Evolutionary conservation across 2,113 vertebrate species (phyloP).

Genomic region (Phrynocephalus versicolor): DNA sequence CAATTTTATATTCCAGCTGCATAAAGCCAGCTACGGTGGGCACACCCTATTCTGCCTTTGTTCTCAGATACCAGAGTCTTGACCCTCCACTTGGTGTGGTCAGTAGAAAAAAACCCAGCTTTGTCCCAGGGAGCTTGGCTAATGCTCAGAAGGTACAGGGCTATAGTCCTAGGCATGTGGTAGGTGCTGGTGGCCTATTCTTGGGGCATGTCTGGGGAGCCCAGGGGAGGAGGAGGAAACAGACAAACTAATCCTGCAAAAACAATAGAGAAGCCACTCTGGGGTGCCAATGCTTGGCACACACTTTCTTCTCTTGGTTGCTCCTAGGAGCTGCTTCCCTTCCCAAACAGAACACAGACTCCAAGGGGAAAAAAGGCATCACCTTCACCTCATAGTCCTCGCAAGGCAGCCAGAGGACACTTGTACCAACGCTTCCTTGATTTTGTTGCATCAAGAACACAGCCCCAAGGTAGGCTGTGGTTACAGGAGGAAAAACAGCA

Average conservation of each 20-base stretch:
- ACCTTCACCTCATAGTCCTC: not conserved
- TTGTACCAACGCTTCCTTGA: too few species aligned
- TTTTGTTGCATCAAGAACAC: too few species aligned
- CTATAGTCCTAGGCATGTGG: not conserved
- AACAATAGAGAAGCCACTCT: not conserved
- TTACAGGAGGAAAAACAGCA: not conserved
- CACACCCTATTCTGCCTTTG: not conserved
- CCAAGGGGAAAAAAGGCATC: not conserved
- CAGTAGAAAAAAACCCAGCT: not conserved
- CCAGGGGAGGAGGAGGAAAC: not conserved
- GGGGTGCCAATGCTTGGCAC: not conserved
- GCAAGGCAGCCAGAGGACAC: not conserved
- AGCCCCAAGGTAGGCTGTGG: not conserved
- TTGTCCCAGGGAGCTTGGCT: not conserved
- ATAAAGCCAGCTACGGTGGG: not conserved
- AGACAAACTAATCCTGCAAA: too few species aligned
- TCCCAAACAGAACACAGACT: not conserved
- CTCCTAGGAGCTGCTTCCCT: too few species aligned
- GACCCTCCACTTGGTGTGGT: not conserved
- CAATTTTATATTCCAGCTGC: not conserved
- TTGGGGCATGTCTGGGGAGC: too few species aligned
- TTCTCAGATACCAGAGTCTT: not conserved
- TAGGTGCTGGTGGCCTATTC: too few species aligned
- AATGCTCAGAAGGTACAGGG: not conserved
- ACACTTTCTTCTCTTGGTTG: not conserved